These are phyloP conservation scores for Musca domestica DNA, from an alignment of 1,140 invertebrate species.

Conservation along the genomic window DNA sequence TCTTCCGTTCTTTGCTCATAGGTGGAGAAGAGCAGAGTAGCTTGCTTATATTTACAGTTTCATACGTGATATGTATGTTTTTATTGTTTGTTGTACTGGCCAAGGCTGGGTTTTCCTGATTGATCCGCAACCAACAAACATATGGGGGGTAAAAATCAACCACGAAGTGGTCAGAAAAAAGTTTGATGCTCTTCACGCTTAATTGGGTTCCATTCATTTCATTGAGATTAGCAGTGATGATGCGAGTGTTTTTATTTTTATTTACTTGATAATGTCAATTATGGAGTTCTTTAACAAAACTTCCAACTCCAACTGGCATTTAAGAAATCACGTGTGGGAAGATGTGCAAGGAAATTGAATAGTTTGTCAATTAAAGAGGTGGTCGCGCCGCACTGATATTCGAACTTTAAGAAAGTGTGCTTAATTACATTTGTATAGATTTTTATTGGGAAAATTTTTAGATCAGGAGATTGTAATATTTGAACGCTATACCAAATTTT, in stretches of 20 bases:
- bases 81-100: neutral
- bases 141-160: too few species aligned
- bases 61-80: neutral
- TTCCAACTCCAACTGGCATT: too few species aligned
- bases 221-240: neutral
- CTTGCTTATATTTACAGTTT: neutral
- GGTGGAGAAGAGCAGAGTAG: too few species aligned
- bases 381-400: too few species aligned
- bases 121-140: slow-evolving; percentile 5
- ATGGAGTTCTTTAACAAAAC: slow-evolving; percentile 2
- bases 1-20: neutral
- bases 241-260: slow-evolving; percentile 16
- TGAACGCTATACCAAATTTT: too few species aligned
- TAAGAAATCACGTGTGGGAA: too few species aligned
- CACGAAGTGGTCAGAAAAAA: neutral
- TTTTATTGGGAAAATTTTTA: too few species aligned
- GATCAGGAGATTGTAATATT: too few species aligned
- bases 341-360: too few species aligned
- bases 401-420: too few species aligned
- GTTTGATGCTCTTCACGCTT: slow-evolving; percentile 8
- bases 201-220: slow-evolving; percentile 15
- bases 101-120: neutral
- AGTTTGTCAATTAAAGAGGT: too few species aligned
- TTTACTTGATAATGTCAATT: slow-evolving; percentile 23
- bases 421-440: too few species aligned